These are phyloP conservation scores for Campaea margaritaria DNA, from an alignment of 2,888 invertebrate genomes.

Conservation along the genomic window DNA sequence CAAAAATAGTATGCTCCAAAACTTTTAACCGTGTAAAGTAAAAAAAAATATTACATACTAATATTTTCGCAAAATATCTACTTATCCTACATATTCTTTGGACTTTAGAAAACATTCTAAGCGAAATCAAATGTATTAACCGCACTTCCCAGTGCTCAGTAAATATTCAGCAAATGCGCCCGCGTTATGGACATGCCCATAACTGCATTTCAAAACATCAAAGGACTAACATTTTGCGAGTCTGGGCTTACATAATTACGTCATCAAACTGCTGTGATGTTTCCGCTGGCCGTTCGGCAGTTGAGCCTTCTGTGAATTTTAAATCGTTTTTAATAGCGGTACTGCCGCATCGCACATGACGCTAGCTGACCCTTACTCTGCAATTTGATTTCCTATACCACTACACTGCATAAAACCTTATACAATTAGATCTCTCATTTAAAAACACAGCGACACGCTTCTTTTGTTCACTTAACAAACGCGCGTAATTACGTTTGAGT, in stretches of 20 bases:
- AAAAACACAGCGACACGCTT: conserved; percentile 45
- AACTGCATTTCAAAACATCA: conserved; percentile 69
- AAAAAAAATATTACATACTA: no score
- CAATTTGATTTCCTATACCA: conserved; percentile 65
- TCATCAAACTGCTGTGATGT: conserved; percentile 73
- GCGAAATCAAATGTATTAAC: not conserved
- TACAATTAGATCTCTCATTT: conserved; percentile 24
- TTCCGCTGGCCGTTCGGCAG: conserved; percentile 61
- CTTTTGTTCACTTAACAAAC: conserved; percentile 63
- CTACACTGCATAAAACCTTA: conserved; percentile 33
- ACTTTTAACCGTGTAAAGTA: no score
- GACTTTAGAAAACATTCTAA: not conserved
- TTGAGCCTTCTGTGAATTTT: conserved; percentile 82
- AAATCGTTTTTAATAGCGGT: conserved; percentile 82
- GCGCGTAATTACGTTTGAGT: conserved; percentile 72
- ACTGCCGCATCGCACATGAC: conserved; percentile 51
- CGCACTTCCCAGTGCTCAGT: conserved; percentile 27
- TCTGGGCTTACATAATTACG: conserved; percentile 72
- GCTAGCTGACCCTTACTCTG: conserved; percentile 62
- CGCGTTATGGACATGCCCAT: conserved; percentile 29
- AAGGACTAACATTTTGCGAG: conserved; percentile 66
- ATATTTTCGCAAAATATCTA: no score
- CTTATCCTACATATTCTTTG: no score
- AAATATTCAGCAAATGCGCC: conserved; percentile 39
- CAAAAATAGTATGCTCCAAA: no score